phyloP scores from a whole-genome alignment of 2,113 vertebrate species.

The Chionis minor region DNA sequence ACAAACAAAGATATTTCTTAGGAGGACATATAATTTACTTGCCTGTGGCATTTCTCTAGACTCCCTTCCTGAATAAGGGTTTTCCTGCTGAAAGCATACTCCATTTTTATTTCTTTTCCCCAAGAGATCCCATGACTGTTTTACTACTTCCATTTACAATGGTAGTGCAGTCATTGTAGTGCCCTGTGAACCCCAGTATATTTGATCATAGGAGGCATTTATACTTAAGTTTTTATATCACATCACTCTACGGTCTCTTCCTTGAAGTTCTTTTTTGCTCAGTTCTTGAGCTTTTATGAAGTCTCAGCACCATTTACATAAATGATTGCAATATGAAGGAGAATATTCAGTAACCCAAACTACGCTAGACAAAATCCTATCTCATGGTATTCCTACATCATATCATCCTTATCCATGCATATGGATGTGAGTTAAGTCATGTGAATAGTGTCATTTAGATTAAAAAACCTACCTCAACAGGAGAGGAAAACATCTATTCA shows the following conservation, averaged over 20 bases:
- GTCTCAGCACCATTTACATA: background rate
- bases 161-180: background rate
- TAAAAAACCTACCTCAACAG: background rate
- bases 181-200: background rate
- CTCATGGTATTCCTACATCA: background rate
- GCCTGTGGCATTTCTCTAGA: background rate
- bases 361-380: background rate
- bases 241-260: background rate
- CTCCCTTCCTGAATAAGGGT: background rate
- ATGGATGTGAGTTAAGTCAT: background rate
- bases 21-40: background rate
- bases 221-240: background rate
- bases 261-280: background rate
- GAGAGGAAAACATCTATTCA: background rate
- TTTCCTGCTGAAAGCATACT: background rate
- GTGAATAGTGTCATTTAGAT: background rate
- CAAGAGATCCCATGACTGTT: background rate
- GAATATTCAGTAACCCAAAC: background rate
- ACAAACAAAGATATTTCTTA: background rate
- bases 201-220: background rate
- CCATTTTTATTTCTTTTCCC: background rate
- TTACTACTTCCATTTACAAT: background rate
- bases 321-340: background rate
- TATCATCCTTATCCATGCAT: background rate
- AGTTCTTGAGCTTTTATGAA: background rate